These are phyloP conservation scores for Pica pica DNA, from an alignment of 2,113 vertebrate genomes.

Conservation along the genomic window DNA sequence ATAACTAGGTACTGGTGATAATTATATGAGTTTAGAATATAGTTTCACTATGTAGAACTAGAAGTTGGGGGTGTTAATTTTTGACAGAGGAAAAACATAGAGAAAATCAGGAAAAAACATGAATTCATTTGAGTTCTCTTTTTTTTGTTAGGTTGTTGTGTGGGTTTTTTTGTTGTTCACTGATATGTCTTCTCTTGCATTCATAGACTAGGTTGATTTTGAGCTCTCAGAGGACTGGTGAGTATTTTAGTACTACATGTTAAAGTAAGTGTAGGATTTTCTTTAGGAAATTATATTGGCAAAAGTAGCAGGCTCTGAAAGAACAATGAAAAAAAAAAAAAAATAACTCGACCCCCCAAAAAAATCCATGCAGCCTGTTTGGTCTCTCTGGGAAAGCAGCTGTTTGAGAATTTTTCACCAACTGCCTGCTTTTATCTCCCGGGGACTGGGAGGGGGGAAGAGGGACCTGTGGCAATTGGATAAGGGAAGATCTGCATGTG, in stretches of 20 bases:
- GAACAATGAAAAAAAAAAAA: not conserved
- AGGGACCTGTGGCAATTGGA: not conserved
- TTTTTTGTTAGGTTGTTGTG: not conserved
- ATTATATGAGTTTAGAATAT: not conserved
- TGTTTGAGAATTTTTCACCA: not conserved
- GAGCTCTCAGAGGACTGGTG: not conserved
- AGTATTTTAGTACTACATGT: not conserved
- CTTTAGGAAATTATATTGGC: not conserved
- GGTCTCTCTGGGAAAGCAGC: not conserved
- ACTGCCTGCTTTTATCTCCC: not conserved
- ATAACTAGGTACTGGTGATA: not conserved
- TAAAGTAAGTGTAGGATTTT: not conserved
- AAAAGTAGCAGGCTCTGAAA: not conserved
- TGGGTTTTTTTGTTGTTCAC: fast-evolving
- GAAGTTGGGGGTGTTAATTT: not conserved
- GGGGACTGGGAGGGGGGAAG: not conserved
- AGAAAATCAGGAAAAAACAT: not conserved
- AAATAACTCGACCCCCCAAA: fast-evolving
- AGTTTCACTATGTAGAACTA: not conserved
- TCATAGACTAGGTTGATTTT: not conserved
- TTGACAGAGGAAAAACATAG: not conserved
- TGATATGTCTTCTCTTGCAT: not conserved
- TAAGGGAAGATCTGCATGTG: not conserved
- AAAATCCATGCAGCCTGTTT: not conserved
- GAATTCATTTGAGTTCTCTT: not conserved